Conservation (phyloP, 1,140 invertebrate genomes). For the Agrilus planipennis region DNA sequence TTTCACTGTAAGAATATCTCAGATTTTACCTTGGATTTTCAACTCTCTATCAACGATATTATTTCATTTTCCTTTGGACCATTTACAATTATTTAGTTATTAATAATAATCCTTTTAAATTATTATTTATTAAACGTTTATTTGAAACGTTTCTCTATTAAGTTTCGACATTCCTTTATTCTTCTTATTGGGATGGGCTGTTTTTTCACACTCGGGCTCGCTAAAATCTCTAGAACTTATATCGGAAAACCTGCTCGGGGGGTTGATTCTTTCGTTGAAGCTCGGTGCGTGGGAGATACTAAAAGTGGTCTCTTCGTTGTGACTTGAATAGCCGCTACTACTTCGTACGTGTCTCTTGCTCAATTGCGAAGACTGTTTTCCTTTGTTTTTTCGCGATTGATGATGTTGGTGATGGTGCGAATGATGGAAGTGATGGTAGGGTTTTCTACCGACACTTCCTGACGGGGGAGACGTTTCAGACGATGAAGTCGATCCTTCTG, state of each 20-base stretch:
- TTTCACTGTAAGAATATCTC: too few relatives aligned
- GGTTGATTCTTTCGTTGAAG: constrained; percentile 63
- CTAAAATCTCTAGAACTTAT: constrained; percentile 33
- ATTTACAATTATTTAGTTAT: too few relatives aligned
- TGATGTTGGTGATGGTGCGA: too few relatives aligned
- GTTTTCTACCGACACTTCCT: constrained; percentile 47
- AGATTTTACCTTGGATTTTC: too few relatives aligned
- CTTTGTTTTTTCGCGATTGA: constrained; percentile 50
- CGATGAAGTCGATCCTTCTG: constrained; percentile 58
- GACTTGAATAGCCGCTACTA: constrained; percentile 62
- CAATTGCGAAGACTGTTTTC: constrained; percentile 39
- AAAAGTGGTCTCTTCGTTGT: constrained; percentile 72
- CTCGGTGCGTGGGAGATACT: constrained; percentile 61
- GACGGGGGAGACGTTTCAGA: constrained; percentile 53
- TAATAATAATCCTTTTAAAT: too few relatives aligned
- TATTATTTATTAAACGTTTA: too few relatives aligned
- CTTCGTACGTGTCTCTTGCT: constrained; percentile 52
- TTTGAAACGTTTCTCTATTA: constrained; percentile 53
- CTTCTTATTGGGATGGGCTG: too few relatives aligned
- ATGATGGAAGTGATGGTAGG: too few relatives aligned
- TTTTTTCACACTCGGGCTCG: constrained; percentile 45
- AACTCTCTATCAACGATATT: too few relatives aligned
- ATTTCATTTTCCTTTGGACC: too few relatives aligned
- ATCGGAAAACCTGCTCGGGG: constrained; percentile 60
- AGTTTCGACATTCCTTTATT: constrained; percentile 42